Evolutionary conservation across 2,888 invertebrate genomes (phyloP).

Genomic region (Blomia tropicalis): DNA sequence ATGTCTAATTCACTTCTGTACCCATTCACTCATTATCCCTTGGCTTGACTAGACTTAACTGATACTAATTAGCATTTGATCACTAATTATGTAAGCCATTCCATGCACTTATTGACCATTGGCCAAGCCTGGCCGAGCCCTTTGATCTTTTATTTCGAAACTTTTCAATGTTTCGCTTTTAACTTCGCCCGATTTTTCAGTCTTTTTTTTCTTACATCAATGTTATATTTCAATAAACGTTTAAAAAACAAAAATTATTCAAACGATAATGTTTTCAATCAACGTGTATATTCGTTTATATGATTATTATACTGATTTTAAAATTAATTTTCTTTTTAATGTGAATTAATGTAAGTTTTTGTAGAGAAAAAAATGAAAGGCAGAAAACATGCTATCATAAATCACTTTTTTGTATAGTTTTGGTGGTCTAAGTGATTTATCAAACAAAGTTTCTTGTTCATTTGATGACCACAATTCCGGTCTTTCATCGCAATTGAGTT

Average conservation of each 20-base stretch:
- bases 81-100: no score
- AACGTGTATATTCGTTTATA: background rate
- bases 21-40: no score
- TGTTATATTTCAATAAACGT: background rate
- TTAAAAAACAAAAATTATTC: background rate
- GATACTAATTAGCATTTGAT: slow-evolving; percentile 13
- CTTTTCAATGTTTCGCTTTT: no score
- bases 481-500: no score
- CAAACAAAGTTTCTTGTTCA: background rate
- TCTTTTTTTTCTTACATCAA: no score
- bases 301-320: background rate
- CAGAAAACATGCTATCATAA: background rate
- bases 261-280: background rate
- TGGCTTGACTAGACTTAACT: background rate
- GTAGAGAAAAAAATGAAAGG: background rate
- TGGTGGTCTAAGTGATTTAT: slow-evolving; percentile 12
- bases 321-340: background rate
- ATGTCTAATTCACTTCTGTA: no score
- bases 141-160: no score
- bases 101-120: no score
- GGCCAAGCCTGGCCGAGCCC: no score
- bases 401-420: background rate
- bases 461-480: background rate
- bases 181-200: no score
- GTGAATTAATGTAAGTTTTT: background rate